Conservation (phyloP, 2,113 vertebrate genomes). For the Microtus richardsoni region DNA sequence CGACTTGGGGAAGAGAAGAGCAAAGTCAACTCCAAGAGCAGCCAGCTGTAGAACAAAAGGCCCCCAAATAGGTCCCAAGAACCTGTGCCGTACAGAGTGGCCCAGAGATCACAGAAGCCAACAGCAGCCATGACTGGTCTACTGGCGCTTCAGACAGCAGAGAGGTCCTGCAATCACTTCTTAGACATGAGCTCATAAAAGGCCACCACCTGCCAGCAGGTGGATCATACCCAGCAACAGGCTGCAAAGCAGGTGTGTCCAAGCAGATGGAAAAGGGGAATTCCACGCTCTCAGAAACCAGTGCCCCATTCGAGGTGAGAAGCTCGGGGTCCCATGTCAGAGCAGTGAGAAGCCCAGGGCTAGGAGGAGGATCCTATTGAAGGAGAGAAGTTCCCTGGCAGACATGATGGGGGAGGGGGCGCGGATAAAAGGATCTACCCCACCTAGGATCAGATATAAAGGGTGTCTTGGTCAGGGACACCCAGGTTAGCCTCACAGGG, state of each 20-base stretch:
- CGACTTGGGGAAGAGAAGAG: not conserved
- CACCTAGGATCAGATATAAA: rapidly evolving
- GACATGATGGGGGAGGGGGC: too few species aligned
- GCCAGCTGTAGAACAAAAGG: not conserved
- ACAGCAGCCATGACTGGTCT: rapidly evolving
- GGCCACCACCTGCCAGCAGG: too few species aligned
- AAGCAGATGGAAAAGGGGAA: not conserved
- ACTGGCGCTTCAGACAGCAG: rapidly evolving
- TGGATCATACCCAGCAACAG: not conserved
- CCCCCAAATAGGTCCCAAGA: too few species aligned
- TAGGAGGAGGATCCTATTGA: not conserved
- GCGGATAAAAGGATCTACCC: not conserved
- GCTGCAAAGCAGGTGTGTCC: not conserved
- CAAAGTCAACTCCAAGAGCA: not conserved
- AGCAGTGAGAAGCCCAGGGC: too few species aligned
- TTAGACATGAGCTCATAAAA: not conserved
- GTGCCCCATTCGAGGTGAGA: not conserved
- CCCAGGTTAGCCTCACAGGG: not conserved
- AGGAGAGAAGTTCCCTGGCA: rapidly evolving
- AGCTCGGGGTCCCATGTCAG: not conserved
- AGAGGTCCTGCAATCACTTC: too few species aligned
- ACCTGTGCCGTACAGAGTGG: too few species aligned
- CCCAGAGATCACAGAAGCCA: not conserved
- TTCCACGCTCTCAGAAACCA: not conserved
- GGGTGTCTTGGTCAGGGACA: not conserved